Evolutionary conservation across 2,113 vertebrate genomes (phyloP).

Genomic region (Ardeotis arabs): DNA sequence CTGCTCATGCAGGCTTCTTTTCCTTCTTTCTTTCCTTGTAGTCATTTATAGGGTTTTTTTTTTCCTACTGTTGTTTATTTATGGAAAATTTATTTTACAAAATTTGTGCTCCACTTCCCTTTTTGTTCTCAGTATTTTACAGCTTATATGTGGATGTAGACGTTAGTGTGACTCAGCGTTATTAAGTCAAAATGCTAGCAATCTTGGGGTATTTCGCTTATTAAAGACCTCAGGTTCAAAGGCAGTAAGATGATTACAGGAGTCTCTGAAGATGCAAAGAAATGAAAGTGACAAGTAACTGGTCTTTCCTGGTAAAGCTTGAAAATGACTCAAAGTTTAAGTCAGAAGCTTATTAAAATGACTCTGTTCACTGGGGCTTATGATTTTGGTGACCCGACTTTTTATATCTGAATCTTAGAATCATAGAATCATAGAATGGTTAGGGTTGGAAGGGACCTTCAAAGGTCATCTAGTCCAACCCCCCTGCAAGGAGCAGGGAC

Average conservation of each 20-base stretch:
- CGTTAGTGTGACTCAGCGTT: background rate
- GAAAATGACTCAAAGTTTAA: background rate
- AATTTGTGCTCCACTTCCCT: background rate
- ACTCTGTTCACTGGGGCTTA: background rate
- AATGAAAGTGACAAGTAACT: background rate
- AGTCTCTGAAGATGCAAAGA: background rate
- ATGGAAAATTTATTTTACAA: background rate
- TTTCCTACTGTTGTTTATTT: background rate
- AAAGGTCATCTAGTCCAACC: too few relatives aligned
- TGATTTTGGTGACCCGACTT: background rate
- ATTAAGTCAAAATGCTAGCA: background rate
- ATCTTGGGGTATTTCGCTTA: background rate
- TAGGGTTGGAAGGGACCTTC: too few relatives aligned
- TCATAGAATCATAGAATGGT: too few relatives aligned
- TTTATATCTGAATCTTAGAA: background rate
- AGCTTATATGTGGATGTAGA: background rate
- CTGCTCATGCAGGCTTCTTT: background rate
- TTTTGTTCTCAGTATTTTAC: background rate
- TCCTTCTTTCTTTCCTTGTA: background rate
- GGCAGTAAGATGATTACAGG: background rate
- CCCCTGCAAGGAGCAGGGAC: too few relatives aligned
- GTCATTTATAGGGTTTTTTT: background rate
- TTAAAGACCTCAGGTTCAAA: background rate
- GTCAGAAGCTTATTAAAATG: background rate
- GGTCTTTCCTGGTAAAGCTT: background rate